These are phyloP conservation scores for Nyctereutes procyonoides DNA, from an alignment of 2,113 vertebrate species.

Conservation along the genomic window DNA sequence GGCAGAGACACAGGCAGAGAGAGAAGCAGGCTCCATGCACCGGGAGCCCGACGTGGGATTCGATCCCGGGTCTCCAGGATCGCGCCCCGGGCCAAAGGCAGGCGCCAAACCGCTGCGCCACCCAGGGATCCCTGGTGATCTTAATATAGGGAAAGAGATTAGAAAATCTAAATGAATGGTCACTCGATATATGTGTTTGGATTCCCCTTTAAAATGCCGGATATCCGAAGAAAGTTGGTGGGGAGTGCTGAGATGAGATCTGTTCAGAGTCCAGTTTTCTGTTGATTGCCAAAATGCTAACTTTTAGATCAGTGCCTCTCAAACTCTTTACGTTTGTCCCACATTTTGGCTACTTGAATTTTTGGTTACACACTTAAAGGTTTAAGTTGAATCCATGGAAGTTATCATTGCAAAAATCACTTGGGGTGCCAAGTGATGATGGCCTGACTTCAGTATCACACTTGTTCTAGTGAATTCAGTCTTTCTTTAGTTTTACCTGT, in stretches of 20 bases:
- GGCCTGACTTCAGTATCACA: background rate
- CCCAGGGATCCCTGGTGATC: no score
- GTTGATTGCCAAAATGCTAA: background rate
- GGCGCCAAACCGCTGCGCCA: no score
- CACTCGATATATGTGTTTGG: background rate
- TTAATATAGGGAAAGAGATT: background rate
- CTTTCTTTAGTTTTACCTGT: background rate
- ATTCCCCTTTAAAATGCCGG: slow-evolving; percentile 9
- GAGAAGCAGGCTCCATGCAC: no score
- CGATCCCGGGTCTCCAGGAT: no score
- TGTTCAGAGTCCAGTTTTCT: background rate
- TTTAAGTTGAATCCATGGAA: background rate
- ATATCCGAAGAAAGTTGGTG: background rate
- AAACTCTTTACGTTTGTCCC: background rate
- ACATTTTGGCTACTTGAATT: background rate
- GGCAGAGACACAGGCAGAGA: no score
- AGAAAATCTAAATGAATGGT: background rate
- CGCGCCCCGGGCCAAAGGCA: no score
- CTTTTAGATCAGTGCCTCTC: background rate
- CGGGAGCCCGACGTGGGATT: no score
- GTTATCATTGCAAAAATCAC: background rate
- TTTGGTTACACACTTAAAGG: background rate
- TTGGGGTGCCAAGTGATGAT: background rate
- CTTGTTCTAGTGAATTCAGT: background rate
- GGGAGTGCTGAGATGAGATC: background rate